Percentiles rank a stretch among this genome's conserved stretches.
These are phyloP conservation scores for Sarcophaga subvicina DNA, from an alignment of 2,888 invertebrate genomes.

Conservation along the genomic window DNA sequence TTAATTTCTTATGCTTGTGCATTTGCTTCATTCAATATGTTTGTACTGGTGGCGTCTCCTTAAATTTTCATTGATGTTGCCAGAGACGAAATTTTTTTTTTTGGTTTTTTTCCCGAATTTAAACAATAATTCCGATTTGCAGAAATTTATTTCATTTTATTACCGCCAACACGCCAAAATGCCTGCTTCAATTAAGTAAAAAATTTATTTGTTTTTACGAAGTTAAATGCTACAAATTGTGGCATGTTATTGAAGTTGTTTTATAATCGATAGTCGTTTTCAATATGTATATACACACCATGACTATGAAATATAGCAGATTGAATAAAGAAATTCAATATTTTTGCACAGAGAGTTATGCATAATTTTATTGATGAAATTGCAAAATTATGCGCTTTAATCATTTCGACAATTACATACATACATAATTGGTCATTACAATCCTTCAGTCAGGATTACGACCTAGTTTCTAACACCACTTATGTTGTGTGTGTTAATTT, in stretches of 20 bases:
- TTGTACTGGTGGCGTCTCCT: slow-evolving; percentile 42
- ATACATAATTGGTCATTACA: too few species aligned
- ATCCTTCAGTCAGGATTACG: too few species aligned
- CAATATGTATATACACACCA: too few species aligned
- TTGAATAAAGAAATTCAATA: too few species aligned
- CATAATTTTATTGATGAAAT: too few species aligned
- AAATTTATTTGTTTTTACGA: slow-evolving; percentile 39
- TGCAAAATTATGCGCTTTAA: too few species aligned
- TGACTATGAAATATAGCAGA: too few species aligned
- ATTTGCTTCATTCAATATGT: slow-evolving; percentile 2
- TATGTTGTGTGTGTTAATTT: too few species aligned
- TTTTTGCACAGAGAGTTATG: too few species aligned
- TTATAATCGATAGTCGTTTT: not conserved
- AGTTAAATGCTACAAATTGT: slow-evolving; percentile 26
- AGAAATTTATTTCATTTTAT: slow-evolving; percentile 17
- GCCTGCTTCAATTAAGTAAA: slow-evolving; percentile 43
- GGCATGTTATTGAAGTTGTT: slow-evolving; percentile 46
- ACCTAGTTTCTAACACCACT: too few species aligned
- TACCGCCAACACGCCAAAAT: slow-evolving; percentile 44
- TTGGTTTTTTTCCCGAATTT: slow-evolving; percentile 31
- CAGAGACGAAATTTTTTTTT: not conserved
- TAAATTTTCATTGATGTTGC: not conserved
- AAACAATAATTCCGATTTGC: not conserved
- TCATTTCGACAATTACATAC: too few species aligned
- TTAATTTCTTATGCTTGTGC: slow-evolving; percentile 31